Conservation (phyloP, 2,113 vertebrate species). For the Hipposideros armiger region DNA sequence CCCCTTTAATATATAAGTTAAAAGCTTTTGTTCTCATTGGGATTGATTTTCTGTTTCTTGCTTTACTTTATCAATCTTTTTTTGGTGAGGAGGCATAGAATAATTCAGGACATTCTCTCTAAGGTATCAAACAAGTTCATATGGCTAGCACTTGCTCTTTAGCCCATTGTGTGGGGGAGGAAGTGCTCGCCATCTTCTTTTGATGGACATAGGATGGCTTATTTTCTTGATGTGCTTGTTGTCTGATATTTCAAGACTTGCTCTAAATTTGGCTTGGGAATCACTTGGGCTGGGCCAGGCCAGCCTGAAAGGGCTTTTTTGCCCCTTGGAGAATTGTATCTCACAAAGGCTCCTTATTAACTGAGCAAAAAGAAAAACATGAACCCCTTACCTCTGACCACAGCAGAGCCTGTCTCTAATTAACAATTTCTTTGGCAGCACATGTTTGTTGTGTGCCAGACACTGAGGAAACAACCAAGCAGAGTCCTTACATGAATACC, state of each 20-base stretch:
- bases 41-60: constrained; percentile 65
- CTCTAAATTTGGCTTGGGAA: neutral
- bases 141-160: neutral
- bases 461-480: neutral
- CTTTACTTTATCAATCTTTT: constrained; percentile 50
- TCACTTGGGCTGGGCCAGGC: neutral
- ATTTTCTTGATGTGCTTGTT: neutral
- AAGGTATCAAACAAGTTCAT: neutral
- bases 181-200: neutral
- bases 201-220: neutral
- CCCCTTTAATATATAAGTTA: constrained; percentile 54
- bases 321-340: neutral
- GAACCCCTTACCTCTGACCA: neutral
- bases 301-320: neutral
- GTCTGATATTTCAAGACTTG: constrained; percentile 30
- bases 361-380: neutral
- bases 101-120: constrained; percentile 50
- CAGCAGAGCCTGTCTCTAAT: neutral
- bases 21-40: constrained; percentile 54
- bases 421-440: constrained; percentile 8
- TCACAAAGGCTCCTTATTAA: constrained; percentile 4
- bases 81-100: neutral
- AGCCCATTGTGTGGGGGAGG: neutral
- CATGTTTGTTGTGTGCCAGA: constrained; percentile 8
- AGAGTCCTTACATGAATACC: neutral